Evolutionary conservation across 2,113 vertebrate genomes (phyloP).

Genomic region (Pholis gunnellus): DNA sequence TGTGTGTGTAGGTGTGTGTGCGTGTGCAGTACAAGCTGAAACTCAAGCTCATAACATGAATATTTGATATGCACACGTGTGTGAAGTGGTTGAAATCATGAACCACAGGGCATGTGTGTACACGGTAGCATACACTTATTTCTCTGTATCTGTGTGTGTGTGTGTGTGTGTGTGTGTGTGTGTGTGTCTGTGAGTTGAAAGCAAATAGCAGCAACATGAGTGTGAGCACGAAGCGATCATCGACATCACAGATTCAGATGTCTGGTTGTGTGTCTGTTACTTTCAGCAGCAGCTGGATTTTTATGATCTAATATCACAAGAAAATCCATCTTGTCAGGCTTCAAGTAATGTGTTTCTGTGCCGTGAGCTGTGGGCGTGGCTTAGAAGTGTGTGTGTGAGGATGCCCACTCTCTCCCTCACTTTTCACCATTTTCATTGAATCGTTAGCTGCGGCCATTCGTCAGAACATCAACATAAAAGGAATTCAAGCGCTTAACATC

Average conservation of each 20-base stretch:
- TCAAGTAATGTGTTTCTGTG: no score
- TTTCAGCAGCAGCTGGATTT: no score
- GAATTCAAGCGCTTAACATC: no score
- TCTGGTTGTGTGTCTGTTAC: not conserved
- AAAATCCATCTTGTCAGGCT: no score
- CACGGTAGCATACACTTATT: fast-evolving
- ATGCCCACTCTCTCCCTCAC: no score
- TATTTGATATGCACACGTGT: constrained; percentile 11
- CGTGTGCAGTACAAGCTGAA: not conserved
- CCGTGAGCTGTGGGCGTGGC: no score
- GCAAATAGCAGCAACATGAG: not conserved
- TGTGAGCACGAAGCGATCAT: not conserved
- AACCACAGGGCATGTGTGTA: not conserved
- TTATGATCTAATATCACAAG: no score
- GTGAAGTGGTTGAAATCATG: constrained; percentile 9
- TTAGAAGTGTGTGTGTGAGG: no score
- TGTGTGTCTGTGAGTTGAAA: constrained; percentile 1
- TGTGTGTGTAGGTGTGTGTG: not conserved
- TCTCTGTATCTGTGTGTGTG: not conserved
- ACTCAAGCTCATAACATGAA: constrained; percentile 28
- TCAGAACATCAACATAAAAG: no score
- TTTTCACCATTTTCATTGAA: no score
- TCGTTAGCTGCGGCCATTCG: no score
- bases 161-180: constrained; percentile 3
- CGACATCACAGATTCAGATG: not conserved